These are phyloP conservation scores for Limosa lapponica DNA, from an alignment of 2,797 vertebrate genomes.

Conservation along the genomic window DNA sequence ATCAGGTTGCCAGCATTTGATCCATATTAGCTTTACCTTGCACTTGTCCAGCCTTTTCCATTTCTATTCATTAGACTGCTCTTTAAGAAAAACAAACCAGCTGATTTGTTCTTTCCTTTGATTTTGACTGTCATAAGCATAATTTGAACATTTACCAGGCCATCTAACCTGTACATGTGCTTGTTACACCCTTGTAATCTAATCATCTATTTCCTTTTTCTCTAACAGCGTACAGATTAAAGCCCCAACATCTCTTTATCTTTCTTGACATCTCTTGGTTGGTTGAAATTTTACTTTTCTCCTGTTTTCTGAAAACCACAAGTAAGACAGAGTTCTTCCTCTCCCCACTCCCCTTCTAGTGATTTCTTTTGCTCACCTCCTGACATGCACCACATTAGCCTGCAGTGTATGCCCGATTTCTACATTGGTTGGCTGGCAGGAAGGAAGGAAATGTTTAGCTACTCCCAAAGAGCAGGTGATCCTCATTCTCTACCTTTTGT, in stretches of 20 bases:
- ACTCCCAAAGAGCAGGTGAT: neutral
- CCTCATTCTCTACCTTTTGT: neutral
- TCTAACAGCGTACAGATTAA: neutral
- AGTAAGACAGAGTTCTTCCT: neutral
- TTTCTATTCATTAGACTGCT: neutral
- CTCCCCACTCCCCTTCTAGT: neutral
- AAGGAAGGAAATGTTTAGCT: neutral
- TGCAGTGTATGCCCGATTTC: neutral
- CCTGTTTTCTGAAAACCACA: neutral
- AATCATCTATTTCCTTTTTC: neutral
- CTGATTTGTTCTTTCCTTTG: neutral
- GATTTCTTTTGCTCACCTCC: neutral
- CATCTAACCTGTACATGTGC: neutral
- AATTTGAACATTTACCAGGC: neutral
- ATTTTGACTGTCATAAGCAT: neutral
- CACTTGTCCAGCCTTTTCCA: neutral
- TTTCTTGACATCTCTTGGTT: neutral
- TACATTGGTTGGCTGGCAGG: neutral
- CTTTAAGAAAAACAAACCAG: neutral
- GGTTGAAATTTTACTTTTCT: neutral
- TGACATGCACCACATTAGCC: neutral
- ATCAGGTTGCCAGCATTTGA: neutral
- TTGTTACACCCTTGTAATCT: neutral
- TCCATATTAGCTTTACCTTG: neutral
- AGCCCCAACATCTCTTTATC: neutral